Percentiles rank a stretch among this genome's conserved stretches.
Conservation (phyloP, 1,140 invertebrate genomes). For the Mycetomoellerius zeteki region DNA sequence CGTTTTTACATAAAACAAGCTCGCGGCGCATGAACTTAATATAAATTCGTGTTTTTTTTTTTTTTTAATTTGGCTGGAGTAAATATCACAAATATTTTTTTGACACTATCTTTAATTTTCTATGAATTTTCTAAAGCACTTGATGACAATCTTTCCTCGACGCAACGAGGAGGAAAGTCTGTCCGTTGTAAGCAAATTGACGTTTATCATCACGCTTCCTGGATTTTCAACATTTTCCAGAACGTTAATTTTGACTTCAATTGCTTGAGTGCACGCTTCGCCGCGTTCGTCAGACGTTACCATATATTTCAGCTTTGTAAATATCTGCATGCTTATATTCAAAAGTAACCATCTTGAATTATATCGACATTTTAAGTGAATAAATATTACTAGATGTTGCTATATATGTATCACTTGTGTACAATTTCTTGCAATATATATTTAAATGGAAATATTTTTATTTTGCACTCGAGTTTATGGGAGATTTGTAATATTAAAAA, state of each 20-base stretch:
- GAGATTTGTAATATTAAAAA: background rate
- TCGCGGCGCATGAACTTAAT: background rate
- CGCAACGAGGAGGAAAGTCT: slow-evolving; percentile 21
- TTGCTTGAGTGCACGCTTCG: slow-evolving; percentile 17
- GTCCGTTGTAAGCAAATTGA: slow-evolving; percentile 50
- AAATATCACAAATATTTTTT: background rate
- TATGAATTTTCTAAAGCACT: background rate
- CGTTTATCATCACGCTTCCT: slow-evolving; percentile 39
- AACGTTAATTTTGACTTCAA: slow-evolving; percentile 69
- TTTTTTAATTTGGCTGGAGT: background rate
- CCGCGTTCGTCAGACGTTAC: slow-evolving; percentile 27
- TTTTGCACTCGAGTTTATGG: background rate
- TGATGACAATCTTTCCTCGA: slow-evolving; percentile 6
- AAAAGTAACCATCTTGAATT: background rate
- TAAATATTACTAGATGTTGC: background rate
- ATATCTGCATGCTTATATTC: slow-evolving; percentile 13
- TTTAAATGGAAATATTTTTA: background rate
- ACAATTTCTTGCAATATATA: background rate
- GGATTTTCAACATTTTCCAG: slow-evolving; percentile 74
- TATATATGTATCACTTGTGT: no score
- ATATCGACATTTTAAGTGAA: background rate
- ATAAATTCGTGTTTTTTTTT: slow-evolving; percentile 1
- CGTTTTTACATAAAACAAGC: background rate
- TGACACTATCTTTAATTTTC: slow-evolving; percentile 9
- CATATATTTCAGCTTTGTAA: slow-evolving; percentile 57